Conservation (phyloP, 1,140 invertebrate species). For the Sycophaga agraensis region DNA sequence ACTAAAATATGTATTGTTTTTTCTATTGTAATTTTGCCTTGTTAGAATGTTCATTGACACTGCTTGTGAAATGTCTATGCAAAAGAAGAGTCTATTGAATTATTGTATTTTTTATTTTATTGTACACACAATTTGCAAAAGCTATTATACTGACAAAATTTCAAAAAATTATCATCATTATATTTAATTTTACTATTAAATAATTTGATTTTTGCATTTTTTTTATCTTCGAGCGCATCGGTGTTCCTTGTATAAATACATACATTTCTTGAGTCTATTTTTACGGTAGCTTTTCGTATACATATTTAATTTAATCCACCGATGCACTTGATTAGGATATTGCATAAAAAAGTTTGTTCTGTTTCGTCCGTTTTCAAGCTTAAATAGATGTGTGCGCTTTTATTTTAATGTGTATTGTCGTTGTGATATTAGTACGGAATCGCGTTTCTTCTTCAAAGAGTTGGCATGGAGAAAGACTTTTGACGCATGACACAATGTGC, state of each 20-base stretch:
- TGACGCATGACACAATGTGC: not conserved
- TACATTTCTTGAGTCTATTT: not conserved
- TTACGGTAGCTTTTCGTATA: not conserved
- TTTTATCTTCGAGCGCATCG: not conserved
- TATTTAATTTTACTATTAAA: no score
- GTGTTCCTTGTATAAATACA: not conserved
- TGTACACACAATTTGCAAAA: no score
- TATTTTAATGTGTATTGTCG: no score
- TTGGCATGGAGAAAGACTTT: no score
- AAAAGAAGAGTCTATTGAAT: not conserved
- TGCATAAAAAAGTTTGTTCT: not conserved
- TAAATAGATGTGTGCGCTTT: no score
- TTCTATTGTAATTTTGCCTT: slow-evolving; percentile 5
- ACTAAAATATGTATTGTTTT: no score
- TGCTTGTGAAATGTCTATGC: slow-evolving; percentile 21
- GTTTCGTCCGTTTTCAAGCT: not conserved
- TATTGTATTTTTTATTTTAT: no score
- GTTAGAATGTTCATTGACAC: slow-evolving; percentile 7
- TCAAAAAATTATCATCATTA: no score
- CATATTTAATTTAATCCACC: not conserved
- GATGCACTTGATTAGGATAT: not conserved
- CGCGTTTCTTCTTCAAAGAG: no score
- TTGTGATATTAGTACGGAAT: no score
- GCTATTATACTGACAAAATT: no score
- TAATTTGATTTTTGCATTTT: not conserved